A percentile compares a stretch with the other conserved stretches of the same genome.
Conservation (phyloP, 2,113 vertebrate genomes). For the Archocentrus centrarchus region DNA sequence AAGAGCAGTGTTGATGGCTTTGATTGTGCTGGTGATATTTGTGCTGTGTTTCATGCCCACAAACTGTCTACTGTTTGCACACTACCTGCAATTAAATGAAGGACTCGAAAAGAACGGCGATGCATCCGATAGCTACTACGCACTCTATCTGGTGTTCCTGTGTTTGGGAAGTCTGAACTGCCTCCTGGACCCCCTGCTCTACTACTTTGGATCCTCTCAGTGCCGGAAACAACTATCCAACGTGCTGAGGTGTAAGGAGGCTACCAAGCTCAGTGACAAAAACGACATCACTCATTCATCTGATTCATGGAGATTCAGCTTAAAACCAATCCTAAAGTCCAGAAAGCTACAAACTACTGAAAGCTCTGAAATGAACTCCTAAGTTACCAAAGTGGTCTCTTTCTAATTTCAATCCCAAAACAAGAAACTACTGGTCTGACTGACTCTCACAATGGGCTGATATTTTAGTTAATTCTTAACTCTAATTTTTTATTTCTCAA, state of each 20-base stretch:
- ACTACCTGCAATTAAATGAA: slow-evolving; percentile 81
- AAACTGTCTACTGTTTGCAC: slow-evolving; percentile 76
- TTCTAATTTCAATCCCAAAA: slow-evolving; percentile 80
- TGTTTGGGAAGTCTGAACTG: slow-evolving; percentile 91
- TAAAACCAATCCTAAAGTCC: slow-evolving; percentile 70
- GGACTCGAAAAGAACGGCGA: fast-evolving
- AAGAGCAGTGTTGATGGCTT: slow-evolving; percentile 85
- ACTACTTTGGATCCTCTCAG: slow-evolving; percentile 93
- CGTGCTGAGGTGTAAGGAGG: slow-evolving; percentile 67
- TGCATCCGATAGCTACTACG: slow-evolving; percentile 80
- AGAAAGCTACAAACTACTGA: slow-evolving; percentile 26
- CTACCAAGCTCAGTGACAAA: slow-evolving; percentile 28
- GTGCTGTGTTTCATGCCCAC: slow-evolving; percentile 84
- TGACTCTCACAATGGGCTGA: neutral
- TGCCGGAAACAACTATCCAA: slow-evolving; percentile 86
- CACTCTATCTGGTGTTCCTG: slow-evolving; percentile 87
- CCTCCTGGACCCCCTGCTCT: slow-evolving; percentile 69
- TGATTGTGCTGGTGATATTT: slow-evolving; percentile 89
- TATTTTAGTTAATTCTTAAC: no score
- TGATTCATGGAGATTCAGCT: slow-evolving; percentile 16
- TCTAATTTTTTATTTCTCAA: no score
- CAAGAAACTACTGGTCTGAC: slow-evolving; percentile 83
- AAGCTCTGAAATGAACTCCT: slow-evolving; percentile 23
- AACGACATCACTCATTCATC: slow-evolving; percentile 10
- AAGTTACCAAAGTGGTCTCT: slow-evolving; percentile 73